phyloP scores from a whole-genome alignment of 1,140 invertebrate genomes.

The Acyrthosiphon pisum region DNA sequence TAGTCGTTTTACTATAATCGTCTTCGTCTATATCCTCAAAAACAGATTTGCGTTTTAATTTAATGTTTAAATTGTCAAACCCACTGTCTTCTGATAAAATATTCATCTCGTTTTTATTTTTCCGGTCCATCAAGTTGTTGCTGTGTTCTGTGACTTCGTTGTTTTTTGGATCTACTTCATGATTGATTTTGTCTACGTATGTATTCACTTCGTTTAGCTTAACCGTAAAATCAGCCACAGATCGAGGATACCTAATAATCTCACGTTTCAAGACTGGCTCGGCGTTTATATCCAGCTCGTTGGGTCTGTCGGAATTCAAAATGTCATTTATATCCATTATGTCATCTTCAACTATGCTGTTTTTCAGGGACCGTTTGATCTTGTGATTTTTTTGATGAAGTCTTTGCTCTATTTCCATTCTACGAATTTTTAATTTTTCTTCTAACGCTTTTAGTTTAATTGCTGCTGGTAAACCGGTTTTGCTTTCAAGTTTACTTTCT shows the following conservation, averaged over 20 bases:
- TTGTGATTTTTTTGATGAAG: background rate
- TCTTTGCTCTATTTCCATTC: background rate
- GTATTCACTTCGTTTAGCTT: slow-evolving; percentile 48
- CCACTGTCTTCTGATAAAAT: background rate
- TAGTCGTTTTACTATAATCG: background rate
- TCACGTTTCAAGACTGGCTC: background rate
- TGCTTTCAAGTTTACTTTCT: background rate
- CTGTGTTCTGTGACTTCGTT: slow-evolving; percentile 14
- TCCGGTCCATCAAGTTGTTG: background rate
- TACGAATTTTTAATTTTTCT: background rate
- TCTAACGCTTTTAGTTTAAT: slow-evolving; percentile 25
- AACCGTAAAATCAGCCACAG: slow-evolving; percentile 41
- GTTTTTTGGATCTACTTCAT: background rate
- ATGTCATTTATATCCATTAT: slow-evolving; percentile 13
- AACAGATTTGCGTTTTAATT: slow-evolving; percentile 17
- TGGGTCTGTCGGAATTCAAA: background rate
- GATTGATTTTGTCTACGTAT: background rate
- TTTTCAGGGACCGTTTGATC: background rate
- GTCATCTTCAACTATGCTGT: slow-evolving; percentile 11
- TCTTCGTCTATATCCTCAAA: background rate
- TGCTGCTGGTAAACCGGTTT: background rate
- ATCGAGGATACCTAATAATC: background rate
- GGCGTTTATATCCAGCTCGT: background rate
- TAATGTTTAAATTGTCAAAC: background rate
- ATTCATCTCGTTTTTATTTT: background rate